Percentiles rank a stretch among this genome's conserved stretches.
Evolutionary conservation across 2,888 invertebrate genomes (phyloP).

Genomic region (Bhutanitis thaidina): DNA sequence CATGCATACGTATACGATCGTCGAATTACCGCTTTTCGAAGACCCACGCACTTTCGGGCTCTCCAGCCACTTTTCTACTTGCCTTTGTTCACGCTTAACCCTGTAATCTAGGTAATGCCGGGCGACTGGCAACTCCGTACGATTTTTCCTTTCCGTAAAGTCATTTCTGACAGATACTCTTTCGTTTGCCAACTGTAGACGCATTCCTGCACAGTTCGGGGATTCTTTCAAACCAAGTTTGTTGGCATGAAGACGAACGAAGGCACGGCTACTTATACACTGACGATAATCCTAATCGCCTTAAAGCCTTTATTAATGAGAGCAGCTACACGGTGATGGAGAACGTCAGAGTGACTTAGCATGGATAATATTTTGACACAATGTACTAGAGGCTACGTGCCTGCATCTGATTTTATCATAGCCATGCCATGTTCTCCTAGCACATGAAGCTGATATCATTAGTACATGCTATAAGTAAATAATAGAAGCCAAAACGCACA

Average conservation of each 20-base stretch:
- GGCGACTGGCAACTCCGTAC: conserved; percentile 27
- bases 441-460: not conserved
- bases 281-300: conserved; percentile 44
- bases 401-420: no score
- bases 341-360: no score
- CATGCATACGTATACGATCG: conserved; percentile 77
- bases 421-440: no score
- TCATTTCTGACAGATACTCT: conserved; percentile 15
- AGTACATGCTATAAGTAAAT: conserved; percentile 24
- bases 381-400: no score
- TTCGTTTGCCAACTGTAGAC: conserved; percentile 32
- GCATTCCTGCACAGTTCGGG: conserved; percentile 32
- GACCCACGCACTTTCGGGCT: conserved; percentile 55
- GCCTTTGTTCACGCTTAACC: conserved; percentile 54
- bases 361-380: no score
- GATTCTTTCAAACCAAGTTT: conserved; percentile 32
- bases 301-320: conserved; percentile 12
- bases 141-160: conserved; percentile 32
- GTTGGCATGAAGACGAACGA: conserved; percentile 71
- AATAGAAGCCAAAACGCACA: conserved; percentile 74
- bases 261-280: conserved; percentile 76
- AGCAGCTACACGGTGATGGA: no score
- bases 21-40: conserved; percentile 69
- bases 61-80: conserved; percentile 44
- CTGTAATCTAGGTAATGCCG: conserved; percentile 56